Evolutionary conservation across 2,888 invertebrate species (phyloP).

Genomic region (Drosophila leonis): DNA sequence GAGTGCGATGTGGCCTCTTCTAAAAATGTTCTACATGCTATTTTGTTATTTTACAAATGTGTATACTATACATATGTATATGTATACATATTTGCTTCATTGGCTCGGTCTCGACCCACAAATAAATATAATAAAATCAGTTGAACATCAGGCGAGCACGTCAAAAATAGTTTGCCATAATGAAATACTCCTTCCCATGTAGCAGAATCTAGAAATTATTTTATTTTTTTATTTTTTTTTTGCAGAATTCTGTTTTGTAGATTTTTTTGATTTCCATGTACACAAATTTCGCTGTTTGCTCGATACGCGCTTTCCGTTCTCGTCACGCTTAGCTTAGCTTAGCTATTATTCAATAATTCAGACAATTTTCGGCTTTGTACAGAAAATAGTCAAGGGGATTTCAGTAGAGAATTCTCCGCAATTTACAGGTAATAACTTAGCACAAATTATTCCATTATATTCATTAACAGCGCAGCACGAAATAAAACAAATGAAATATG

Average conservation of each 20-base stretch:
- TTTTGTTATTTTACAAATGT: constrained; percentile 40
- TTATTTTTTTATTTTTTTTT: constrained; percentile 6
- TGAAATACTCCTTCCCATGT: constrained; percentile 7
- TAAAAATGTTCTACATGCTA: constrained; percentile 8
- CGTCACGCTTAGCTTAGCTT: constrained; percentile 51
- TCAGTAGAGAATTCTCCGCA: neutral
- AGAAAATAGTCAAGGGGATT: constrained; percentile 10
- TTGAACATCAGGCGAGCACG: constrained; percentile 50
- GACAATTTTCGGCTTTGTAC: constrained; percentile 4
- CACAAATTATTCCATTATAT: constrained; percentile 43
- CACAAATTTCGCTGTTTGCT: constrained; percentile 44
- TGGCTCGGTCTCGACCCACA: constrained; percentile 30
- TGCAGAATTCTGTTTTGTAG: constrained; percentile 41
- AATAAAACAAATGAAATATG: constrained; percentile 35
- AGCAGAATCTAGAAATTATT: constrained; percentile 7
- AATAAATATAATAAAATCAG: constrained; percentile 31
- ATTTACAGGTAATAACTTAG: constrained; percentile 25
- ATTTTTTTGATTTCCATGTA: constrained; percentile 18
- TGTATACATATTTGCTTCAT: constrained; percentile 31
- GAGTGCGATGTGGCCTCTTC: neutral
- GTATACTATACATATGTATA: constrained; percentile 8
- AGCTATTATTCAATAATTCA: constrained; percentile 23
- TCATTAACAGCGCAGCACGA: constrained; percentile 36
- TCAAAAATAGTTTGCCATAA: constrained; percentile 65
- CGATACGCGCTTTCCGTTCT: constrained; percentile 35